A percentile compares a stretch with the other conserved stretches of the same genome.
These are phyloP conservation scores for Megalops atlanticus DNA, from an alignment of 2,113 vertebrate genomes.

Conservation along the genomic window DNA sequence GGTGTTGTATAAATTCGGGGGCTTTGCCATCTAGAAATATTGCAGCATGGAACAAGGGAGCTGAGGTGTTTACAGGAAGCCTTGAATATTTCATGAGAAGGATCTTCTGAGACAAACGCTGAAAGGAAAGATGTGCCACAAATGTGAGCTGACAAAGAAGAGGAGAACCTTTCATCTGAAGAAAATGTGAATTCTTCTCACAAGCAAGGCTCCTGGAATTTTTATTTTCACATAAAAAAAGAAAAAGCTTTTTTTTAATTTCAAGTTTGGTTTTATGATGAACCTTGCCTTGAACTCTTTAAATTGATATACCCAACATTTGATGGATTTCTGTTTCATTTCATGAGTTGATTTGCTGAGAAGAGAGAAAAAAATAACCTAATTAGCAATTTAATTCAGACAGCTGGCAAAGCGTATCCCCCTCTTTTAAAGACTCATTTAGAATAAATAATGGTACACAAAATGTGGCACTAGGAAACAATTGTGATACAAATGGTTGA, in stretches of 20 bases:
- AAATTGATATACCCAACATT: not conserved
- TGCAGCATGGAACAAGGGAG: conserved; percentile 1
- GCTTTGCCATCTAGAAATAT: conserved; percentile 13
- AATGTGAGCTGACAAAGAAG: conserved; percentile 17
- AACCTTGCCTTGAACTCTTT: not conserved
- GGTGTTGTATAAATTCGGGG: not conserved
- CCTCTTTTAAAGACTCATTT: not conserved
- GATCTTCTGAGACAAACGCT: conserved; percentile 24
- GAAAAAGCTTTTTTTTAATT: not conserved
- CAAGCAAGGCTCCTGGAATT: not conserved
- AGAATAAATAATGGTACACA: not conserved
- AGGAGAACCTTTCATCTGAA: not conserved
- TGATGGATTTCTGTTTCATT: not conserved
- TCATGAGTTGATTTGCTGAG: not conserved
- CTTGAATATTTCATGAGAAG: conserved; percentile 31
- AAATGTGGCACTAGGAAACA: not conserved
- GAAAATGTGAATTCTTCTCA: not conserved
- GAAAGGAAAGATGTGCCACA: conserved; percentile 19
- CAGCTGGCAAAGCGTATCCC: not conserved
- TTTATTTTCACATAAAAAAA: conserved; percentile 11
- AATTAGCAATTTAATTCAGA: not conserved
- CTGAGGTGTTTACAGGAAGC: not conserved
- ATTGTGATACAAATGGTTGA: not conserved
- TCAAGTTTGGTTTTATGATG: not conserved
- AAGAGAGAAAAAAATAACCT: not conserved